Evolutionary conservation across 2,797 vertebrate genomes (phyloP), one percentile per base, ranked within the genome.

Genomic region (Pipistrellus pipistrellus): DNA sequence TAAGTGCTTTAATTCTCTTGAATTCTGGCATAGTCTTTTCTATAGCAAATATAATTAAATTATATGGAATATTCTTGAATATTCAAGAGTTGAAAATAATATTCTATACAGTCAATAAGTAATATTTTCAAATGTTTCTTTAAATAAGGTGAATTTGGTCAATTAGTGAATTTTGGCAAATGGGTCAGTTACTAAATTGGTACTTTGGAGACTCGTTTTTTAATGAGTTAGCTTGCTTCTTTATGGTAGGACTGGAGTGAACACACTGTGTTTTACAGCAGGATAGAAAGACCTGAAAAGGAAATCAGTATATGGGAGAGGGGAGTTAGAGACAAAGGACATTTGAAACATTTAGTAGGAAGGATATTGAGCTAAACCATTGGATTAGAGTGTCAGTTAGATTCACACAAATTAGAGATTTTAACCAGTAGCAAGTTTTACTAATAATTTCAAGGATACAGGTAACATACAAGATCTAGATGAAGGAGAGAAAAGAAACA

Each of bases 21-120:
- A 92, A 87, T 92, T 96, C 2, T 80, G 27, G 4, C 8, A 21
- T 78, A 83, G 91, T 83, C 35, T 82, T 95, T 85, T 81, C 44
- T 13, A 87, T 75, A 69, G 41, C 57, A 91, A 77, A 44, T 78
- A 32, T 23, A 68, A 72, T 85, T 38, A 69, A 85, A 32, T 68
- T 69, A 66, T 62, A 38, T 35, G 57, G 27, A 48, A 41, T 86
- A 76, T 59, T 85, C 0, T 82, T 82, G 68, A 89, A 32, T 85
- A 89, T 86, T 90, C 15, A 72, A 86, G 5, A 46, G 13, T 12
- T 87, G 7, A 86, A 62, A 8, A 18, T 77, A 87, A 57, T 73
- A 55, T 93, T 93, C 18, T 57, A 1, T 80, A 64, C 1, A 73
- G 21, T 59, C 18, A 93, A 71, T 48, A 89, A 68, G 35, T 41